Base-by-base conservation (phyloP, 2,888 invertebrate genomes). In the Ornithoptera alexandrae region DNA sequence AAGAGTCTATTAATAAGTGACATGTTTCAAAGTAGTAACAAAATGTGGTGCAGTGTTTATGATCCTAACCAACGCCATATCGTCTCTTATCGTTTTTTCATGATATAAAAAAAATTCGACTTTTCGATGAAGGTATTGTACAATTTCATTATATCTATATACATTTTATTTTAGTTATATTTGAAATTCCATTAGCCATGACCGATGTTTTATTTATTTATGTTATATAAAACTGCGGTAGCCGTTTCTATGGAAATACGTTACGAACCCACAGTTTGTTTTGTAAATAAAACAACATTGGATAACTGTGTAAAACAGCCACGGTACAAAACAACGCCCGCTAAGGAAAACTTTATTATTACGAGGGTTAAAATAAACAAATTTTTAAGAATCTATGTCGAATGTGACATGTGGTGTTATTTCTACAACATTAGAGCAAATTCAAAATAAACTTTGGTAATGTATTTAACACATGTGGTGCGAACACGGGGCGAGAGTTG, bases 321-420 rank as follows among this genome's bases (percentile, higher is more conserved):
- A 75, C 73, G 50, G 50, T 24, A 66, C 36, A 18, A 42, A 62
- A 66, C 58, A 61, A n/a, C 39, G 56, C 18, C 50, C 36, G 12
- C 30, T 56, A 71, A 71, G 70, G 70, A 73, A 72, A 66, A 72
- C 76, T 75, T 79, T 82, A 86, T 86, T 87, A 84, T 83, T 78
- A 73, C 78, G 79, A 80, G 80, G 80, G 79, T 78, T 74, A 81
- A 80, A 81, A 78, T 79, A 87, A 88, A 88, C 84, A 85, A 81
- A 81, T 82, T 82, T 30, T 82, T 78, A 79, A 81, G 81, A 79
- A 81, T 74, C 75, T 72, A 71, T 75, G 75, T 75, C 71, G 73
- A 76, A 71, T 76, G 76, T 74, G 74, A 78, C 85, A 86, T 82
- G 80, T 86, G 86, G 79, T 83, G 84, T 84, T 86, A 81, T 86